Base-by-base conservation (phyloP, 1,140 invertebrate genomes). In the Ganaspis sp. region DNA sequence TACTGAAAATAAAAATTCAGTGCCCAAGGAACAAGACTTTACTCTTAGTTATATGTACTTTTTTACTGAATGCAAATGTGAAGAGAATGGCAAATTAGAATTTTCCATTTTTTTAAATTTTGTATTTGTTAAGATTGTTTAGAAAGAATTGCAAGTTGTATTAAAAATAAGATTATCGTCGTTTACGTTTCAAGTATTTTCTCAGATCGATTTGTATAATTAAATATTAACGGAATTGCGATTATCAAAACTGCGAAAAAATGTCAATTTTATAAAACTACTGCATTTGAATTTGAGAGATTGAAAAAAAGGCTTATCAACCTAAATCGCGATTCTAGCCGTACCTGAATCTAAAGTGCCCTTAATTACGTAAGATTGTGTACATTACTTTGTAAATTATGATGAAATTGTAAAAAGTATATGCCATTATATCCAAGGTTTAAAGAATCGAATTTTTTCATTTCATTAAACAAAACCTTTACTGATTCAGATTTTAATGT, bases 261-360 rank as follows among this genome's bases (percentile, higher is more conserved):
- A 64, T 29, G 26, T 64, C 21, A 12, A 23, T 15, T 29, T 45
- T n/a, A n/a, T n/a, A n/a, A n/a, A n/a, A n/a, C n/a, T n/a, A n/a
- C n/a, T n/a, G 15, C n/a, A n/a, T 15, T 9, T 4, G 38, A 40
- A 9, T 11, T 4, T 15, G 11, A 45, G 12, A 45, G 15, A 45
- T 15, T 15, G 15, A 49, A 17, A 49, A 49, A 49, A 45, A 15
- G 42, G 15, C 4, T 17, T 17, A 17, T 17, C n/a, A 49, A 49
- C 8, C 17, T 17, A 17, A 49, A 64, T 64, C 58, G 58, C 58
- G n/a, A 29, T 64, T 64, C 58, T 64, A 64, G 23, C 23, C 26
- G 58, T 64, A 64, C 58, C 58, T 64, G 58, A 64, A 64, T 64
- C 23, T 64, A 64, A 64, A 64, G 58, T 64, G 58, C 58, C 58